Base-by-base conservation (phyloP, 2,888 invertebrate genomes). In the Tipula lateralis region DNA sequence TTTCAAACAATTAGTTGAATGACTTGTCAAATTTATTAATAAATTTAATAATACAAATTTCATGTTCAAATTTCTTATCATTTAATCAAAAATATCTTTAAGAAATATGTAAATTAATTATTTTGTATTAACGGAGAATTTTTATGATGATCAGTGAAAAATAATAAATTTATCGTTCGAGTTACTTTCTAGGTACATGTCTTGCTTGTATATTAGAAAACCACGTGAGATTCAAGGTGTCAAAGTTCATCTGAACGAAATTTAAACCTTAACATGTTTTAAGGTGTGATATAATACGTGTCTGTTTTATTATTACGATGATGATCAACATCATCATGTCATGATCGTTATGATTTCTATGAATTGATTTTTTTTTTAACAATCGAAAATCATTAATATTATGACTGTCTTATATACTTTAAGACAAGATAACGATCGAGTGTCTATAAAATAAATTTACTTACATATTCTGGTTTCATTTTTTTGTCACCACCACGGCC, bases 381-480 rank as follows among this genome's bases (percentile, higher is more conserved):
- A 66, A 66, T 66, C 19, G 66, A 66, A 66, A 66, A 66, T 66
- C 66, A 66, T 66, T 66, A 66, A 66, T 66, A 24, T 66, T 66
- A 9, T 66, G 9, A 12, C n/a, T 44, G n/a, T 44, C 44, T 44
- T 44, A 5, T 44, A 44, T 16, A 39, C 9, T n/a, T 16, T 24
- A 66, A 19, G 24, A 66, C 66, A 24, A 24, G n/a, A 82, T n/a
- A 29, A 82, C 30, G 7, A 30, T 82, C 29, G 19, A 9, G 0
- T n/a, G 24, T 66, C 1, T 80, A 2, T 29, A 1, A 80, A 29
- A 9, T 80, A 16, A 16, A 80, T 80, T 80, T n/a, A 92, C 95
- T 93, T 90, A 97, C 97, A 91, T 95, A 97, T 95, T 99, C 99
- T 0, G 96, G 96, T 90, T 99, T 99, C 19, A 95, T 92, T 89